Base-by-base conservation (phyloP, 2,113 vertebrate species). In the Australoheros scitulus region DNA sequence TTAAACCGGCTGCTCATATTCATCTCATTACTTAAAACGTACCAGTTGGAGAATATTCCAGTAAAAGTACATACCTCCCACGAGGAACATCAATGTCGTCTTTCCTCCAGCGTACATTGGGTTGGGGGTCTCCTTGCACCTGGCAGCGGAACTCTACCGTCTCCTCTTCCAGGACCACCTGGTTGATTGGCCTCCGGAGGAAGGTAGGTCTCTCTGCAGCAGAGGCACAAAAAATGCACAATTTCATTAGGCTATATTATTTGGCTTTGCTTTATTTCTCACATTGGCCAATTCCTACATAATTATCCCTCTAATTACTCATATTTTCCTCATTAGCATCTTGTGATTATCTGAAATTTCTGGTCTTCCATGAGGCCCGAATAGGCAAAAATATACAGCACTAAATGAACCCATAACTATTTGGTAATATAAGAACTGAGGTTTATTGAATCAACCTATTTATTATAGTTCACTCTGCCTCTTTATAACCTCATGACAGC, bases 141-240 rank as follows among this genome's bases (percentile, higher is more conserved):
- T 99, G 97, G 95, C 98, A 99, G 43, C 97, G 97, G 83, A 99
- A 99, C 94, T 99, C 98, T 89, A 99, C 97, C 0, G 92, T 92
- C 90, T 99, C 98, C 68, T 99, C 98, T 84, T 99, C 98, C 93
- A 99, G 94, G 75, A 99, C 96, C 94, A 99, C 98, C 94, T 99
- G 98, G 96, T 99, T 99, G 91, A 99, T 99, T 29, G 98, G 98
- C 87, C 97, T 95, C 84, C 97, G 96, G 90, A 98, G 96, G 94
- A 99, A 99, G 18, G 97, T 97, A 58, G 98, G 98, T 77, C 98
- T 96, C 92, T 99, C 98, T 99, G 94, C 76, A 88, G 88, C 86
- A 74, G 61, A 47, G 36, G 17, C 17, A 57, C 13, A 20, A 8
- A 83, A 77, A 65, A 11, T 29, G 1, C 26, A 55, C 26, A 3